A percentile compares a stretch with the other conserved stretches of the same genome.
phyloP scores from a whole-genome alignment of 2,797 vertebrate genomes.

The Loris lydekkerianus region DNA sequence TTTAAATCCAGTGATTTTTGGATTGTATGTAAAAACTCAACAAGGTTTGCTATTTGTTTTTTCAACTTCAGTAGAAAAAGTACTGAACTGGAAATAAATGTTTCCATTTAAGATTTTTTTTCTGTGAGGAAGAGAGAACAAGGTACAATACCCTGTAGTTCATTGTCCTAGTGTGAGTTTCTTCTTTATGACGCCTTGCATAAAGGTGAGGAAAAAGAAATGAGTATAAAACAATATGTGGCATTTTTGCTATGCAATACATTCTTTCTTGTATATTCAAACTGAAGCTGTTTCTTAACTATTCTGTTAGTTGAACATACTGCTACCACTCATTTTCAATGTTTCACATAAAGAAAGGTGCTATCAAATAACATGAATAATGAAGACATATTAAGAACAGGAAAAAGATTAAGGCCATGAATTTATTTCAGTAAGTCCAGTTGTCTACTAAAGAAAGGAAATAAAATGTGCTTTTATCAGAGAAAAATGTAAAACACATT shows the following conservation, averaged over 20 bases:
- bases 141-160: constrained; percentile 36
- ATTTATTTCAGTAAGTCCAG: not conserved
- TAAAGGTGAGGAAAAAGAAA: not conserved
- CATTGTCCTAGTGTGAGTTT: not conserved
- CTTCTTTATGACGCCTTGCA: not conserved
- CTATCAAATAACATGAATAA: not conserved
- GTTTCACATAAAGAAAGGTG: not conserved
- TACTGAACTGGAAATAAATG: constrained; percentile 62
- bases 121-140: not conserved
- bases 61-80: constrained; percentile 55
- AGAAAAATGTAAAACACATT: not conserved
- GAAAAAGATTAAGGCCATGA: not conserved
- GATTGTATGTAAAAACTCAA: constrained; percentile 65
- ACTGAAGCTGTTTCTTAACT: not conserved
- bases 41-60: constrained; percentile 26
- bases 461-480: not conserved
- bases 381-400: not conserved
- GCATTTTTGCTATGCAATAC: not conserved
- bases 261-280: not conserved
- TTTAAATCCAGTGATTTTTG: constrained; percentile 81
- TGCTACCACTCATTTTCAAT: not conserved
- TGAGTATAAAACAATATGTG: not conserved
- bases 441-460: not conserved
- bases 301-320: not conserved
- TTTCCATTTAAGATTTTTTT: constrained; percentile 59